These are phyloP conservation scores for Salvelinus sp. DNA, from an alignment of 2,113 vertebrate genomes.

Conservation along the genomic window DNA sequence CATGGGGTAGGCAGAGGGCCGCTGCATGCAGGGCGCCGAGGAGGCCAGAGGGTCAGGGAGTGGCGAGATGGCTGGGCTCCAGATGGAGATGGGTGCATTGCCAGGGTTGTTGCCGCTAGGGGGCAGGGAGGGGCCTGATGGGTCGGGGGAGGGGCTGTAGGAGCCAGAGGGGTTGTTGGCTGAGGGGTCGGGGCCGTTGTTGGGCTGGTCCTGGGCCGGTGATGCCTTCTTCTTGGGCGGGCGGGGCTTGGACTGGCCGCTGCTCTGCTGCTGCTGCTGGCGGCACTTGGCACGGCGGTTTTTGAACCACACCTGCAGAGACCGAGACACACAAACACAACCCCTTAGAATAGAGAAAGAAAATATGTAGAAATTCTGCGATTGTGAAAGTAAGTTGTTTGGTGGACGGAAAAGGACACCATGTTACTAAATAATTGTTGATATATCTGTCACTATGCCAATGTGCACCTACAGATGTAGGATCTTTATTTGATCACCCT, in stretches of 20 bases:
- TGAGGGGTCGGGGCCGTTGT: constrained; percentile 57
- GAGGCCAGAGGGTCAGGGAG: constrained; percentile 80
- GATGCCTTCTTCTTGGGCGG: constrained; percentile 83
- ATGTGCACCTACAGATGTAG: too few species aligned
- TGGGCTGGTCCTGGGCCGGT: constrained; percentile 67
- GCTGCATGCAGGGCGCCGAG: constrained; percentile 76
- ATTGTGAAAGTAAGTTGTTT: too few species aligned
- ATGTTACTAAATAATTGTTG: too few species aligned
- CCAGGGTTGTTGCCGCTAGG: constrained; percentile 65
- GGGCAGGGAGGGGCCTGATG: constrained; percentile 56
- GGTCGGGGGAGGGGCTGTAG: constrained; percentile 64
- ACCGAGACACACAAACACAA: neutral
- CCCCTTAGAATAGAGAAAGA: neutral
- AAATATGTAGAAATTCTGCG: neutral
- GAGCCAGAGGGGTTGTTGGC: constrained; percentile 67
- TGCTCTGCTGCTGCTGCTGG: constrained; percentile 83
- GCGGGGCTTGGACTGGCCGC: constrained; percentile 79
- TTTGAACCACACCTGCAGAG: constrained; percentile 81
- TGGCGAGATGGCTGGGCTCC: constrained; percentile 85
- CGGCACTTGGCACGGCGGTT: constrained; percentile 85
- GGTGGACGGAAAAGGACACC: too few species aligned
- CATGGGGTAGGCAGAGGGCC: constrained; percentile 78
- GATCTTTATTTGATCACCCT: too few species aligned
- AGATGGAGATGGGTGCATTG: constrained; percentile 78
- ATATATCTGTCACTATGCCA: too few species aligned